These are phyloP conservation scores for Distichodus sexfasciatus DNA, from an alignment of 2,797 vertebrate genomes.

Conservation along the genomic window DNA sequence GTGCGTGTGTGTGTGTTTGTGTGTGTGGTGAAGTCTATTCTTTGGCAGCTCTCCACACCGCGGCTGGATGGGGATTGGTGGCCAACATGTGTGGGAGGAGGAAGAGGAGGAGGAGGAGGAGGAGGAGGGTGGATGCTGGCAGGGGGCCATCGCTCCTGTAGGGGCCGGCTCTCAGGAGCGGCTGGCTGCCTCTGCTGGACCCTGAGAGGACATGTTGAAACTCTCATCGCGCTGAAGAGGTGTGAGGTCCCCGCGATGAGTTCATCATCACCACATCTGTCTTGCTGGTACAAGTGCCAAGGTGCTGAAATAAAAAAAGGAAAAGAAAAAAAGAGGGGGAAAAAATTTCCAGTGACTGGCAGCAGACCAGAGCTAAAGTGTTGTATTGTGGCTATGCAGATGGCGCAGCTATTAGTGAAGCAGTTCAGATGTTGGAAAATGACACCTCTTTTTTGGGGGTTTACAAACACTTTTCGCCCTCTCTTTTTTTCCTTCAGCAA, in stretches of 20 bases:
- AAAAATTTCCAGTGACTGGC: constrained; percentile 35
- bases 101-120: too few species aligned
- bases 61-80: not conserved
- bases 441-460: not conserved
- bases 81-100: constrained; percentile 9
- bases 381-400: not conserved
- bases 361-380: constrained; percentile 29
- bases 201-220: constrained; percentile 49
- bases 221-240: constrained; percentile 46
- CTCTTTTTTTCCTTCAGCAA: constrained; percentile 21
- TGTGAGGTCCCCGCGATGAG: constrained; percentile 54
- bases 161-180: constrained; percentile 26
- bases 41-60: constrained; percentile 19
- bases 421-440: constrained; percentile 24
- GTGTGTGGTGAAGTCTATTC: not conserved
- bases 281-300: constrained; percentile 44
- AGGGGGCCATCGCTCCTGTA: constrained; percentile 27
- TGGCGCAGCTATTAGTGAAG: not conserved
- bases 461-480: constrained; percentile 20
- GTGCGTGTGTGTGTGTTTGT: not conserved
- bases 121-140: constrained; percentile 28
- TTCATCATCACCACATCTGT: constrained; percentile 51
- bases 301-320: constrained; percentile 6
- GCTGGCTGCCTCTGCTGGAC: constrained; percentile 53
- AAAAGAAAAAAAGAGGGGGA: constrained; percentile 11